Percentiles rank a stretch among this genome's conserved stretches.
These are phyloP conservation scores for Platanista minor DNA, from an alignment of 2,113 vertebrate species.

Conservation along the genomic window DNA sequence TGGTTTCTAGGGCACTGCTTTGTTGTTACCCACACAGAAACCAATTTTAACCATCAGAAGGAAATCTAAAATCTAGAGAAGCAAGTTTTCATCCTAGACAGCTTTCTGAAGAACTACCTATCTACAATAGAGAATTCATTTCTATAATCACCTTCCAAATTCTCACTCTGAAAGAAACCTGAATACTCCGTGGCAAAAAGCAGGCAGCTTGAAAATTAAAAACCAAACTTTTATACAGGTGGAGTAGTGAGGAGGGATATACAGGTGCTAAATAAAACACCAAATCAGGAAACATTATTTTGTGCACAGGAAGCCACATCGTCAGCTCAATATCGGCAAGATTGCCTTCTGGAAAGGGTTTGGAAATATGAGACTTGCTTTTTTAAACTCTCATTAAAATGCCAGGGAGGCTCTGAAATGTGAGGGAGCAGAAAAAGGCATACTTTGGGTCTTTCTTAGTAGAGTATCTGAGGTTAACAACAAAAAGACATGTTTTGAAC, in stretches of 20 bases:
- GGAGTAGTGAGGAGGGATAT: background rate
- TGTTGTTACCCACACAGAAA: background rate
- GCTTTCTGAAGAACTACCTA: background rate
- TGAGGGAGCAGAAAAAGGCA: background rate
- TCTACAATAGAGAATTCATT: background rate
- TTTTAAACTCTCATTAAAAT: background rate
- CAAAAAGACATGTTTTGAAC: background rate
- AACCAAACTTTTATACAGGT: background rate
- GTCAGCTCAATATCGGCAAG: background rate
- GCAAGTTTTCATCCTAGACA: background rate
- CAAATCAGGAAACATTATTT: background rate
- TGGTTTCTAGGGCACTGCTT: background rate
- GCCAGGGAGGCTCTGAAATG: background rate
- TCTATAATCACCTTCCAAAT: background rate
- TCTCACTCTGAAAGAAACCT: background rate
- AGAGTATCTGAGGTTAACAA: background rate
- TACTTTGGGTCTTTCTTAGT: background rate
- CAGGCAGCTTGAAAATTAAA: background rate
- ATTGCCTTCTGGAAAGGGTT: background rate
- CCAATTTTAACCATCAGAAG: background rate
- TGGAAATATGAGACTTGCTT: background rate
- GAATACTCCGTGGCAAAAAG: background rate
- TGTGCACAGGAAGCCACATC: background rate
- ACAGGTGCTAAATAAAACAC: background rate
- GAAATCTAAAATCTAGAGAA: background rate